Evolutionary conservation across 1,140 invertebrate genomes (phyloP), one percentile per base, ranked within the genome.

Genomic region (Tyrophagus putrescentiae): DNA sequence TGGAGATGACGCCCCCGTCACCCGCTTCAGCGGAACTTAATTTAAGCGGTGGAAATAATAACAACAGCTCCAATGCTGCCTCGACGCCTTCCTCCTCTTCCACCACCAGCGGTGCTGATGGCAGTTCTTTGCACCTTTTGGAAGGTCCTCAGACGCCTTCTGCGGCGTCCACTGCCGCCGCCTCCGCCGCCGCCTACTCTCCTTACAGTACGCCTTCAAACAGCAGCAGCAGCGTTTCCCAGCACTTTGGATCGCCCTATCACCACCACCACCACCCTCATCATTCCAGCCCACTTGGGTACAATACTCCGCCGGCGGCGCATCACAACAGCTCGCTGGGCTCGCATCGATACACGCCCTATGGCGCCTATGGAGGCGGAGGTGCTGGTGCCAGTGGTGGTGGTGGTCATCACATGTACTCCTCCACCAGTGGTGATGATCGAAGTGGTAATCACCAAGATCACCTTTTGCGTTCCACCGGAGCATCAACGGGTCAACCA

Each of bases 1-100:
- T 54, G 13, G 52, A 54, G 52, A 54, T 54, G 52, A 54, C 52
- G 28, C 52, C 52, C n/a, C 52, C 52, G n/a, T 54, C 52, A 18
- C 52, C 52, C 25, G 27, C 28, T n/a, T 27, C 9, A 9, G 27
- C 3, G 18, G 28, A 27, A 2, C 3, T n/a, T n/a, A n/a, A n/a
- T n/a, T n/a, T n/a, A n/a, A n/a, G n/a, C n/a, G n/a, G n/a, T n/a
- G n/a, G n/a, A n/a, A n/a, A n/a, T n/a, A n/a, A n/a, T n/a, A n/a
- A n/a, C n/a, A n/a, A n/a, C n/a, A n/a, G n/a, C n/a, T 54, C 21
- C 52, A 18, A 25, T 48, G 45, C 45, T 13, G 31, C 45, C 45
- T 7, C 45, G 7, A 29, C 7, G 7, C 45, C 45, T 7, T 48
- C 45, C 7, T 25, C 45, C 13, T 29, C 45, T 6, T 48, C 23